Evolutionary conservation across 2,888 invertebrate species (phyloP).

Genomic region (Pseudoips prasinana): DNA sequence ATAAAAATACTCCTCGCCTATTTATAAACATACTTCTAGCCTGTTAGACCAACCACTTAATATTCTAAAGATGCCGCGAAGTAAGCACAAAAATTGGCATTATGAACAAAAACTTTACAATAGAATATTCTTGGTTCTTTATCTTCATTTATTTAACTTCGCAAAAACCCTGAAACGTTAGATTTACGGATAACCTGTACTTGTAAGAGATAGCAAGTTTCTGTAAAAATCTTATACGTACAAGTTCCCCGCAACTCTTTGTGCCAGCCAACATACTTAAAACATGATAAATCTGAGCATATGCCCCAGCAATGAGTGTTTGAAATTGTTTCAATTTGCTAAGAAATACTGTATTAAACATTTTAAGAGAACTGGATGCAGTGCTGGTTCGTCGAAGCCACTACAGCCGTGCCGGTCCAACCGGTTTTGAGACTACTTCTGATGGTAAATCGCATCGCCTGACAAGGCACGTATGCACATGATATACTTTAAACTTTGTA

Average conservation of each 20-base stretch:
- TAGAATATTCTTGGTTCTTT: slow-evolving; percentile 6
- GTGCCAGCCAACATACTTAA: slow-evolving; percentile 3
- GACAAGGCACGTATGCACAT: slow-evolving; percentile 62
- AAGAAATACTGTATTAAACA: slow-evolving; percentile 60
- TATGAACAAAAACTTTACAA: too few species aligned
- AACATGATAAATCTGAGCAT: slow-evolving; percentile 18
- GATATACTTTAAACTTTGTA: slow-evolving; percentile 44
- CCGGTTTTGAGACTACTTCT: slow-evolving; percentile 73
- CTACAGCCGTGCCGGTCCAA: slow-evolving; percentile 59
- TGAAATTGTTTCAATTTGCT: slow-evolving; percentile 55
- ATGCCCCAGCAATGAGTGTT: slow-evolving; percentile 17
- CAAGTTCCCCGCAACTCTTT: neutral
- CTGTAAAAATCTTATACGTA: too few species aligned
- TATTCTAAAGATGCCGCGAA: too few species aligned
- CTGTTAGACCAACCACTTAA: too few species aligned
- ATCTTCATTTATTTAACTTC: slow-evolving; percentile 11
- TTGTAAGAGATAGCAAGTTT: too few species aligned
- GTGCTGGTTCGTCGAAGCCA: slow-evolving; percentile 57
- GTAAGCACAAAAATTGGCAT: too few species aligned
- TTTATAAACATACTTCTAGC: too few species aligned
- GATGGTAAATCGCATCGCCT: slow-evolving; percentile 75
- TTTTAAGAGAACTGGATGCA: slow-evolving; percentile 54
- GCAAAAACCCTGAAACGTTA: slow-evolving; percentile 11
- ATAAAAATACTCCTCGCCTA: too few species aligned
- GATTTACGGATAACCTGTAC: too few species aligned